A percentile compares a stretch with the other conserved stretches of the same genome.
Evolutionary conservation across 64 coral and sea anemone genomes (phyloP).

Genomic region (Pocillopora verrucosa): DNA sequence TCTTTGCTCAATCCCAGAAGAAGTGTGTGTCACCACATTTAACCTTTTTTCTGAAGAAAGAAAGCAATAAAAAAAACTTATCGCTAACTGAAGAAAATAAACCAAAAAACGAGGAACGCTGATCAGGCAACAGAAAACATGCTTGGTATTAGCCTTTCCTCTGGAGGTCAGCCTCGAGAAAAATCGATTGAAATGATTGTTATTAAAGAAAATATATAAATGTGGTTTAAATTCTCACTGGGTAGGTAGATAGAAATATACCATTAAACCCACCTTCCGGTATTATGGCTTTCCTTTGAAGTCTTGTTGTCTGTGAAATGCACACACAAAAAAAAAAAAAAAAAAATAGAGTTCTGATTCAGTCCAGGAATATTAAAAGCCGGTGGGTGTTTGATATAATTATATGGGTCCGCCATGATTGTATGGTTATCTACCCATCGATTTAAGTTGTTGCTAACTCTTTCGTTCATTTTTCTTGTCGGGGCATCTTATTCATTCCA

Average conservation of each 20-base stretch:
- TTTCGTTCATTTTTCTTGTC: no score
- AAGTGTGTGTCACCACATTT: neutral
- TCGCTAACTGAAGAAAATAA: no score
- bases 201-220: neutral
- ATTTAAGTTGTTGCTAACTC: no score
- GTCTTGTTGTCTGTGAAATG: neutral
- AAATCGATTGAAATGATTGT: neutral
- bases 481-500: no score
- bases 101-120: no score
- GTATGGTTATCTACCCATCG: no score
- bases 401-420: no score
- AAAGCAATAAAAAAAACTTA: neutral
- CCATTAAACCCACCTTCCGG: neutral
- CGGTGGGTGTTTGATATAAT: no score
- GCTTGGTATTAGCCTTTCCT: no score
- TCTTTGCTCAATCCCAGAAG: neutral
- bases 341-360: neutral
- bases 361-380: neutral
- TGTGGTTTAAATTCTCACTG: no score
- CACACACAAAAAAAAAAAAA: no score
- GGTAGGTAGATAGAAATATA: neutral
- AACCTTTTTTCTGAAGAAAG: slow-evolving; percentile 3
- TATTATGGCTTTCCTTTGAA: slow-evolving; percentile 1
- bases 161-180: neutral
- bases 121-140: no score